Evolutionary conservation across 2,888 invertebrate species (phyloP), one percentile per base, ranked within the genome.

Genomic region (Eubasilissa splendida): DNA sequence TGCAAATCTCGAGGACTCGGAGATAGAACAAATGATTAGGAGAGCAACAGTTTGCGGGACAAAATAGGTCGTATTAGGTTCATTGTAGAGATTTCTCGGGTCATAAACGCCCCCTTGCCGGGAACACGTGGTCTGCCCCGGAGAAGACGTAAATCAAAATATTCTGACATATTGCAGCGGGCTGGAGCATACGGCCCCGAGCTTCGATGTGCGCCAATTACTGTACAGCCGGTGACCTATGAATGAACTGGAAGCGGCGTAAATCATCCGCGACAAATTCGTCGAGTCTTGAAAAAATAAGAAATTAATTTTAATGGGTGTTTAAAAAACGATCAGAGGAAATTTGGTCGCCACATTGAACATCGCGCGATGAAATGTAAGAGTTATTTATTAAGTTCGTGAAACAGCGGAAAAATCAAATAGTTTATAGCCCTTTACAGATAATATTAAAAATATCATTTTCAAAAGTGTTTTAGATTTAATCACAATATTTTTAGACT

Each of bases 181-280:
- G 10, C 68, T 31, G 14, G 50, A n/a, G 54, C 22, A 58, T 33
- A 56, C 66, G 31, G 68, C 58, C 59, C 59, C 56, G 52, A 33
- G 42, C 12, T 65, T 22, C 70, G 22, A 63, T 63, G 68, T 73
- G 73, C 59, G 56, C 65, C 71, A 73, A 63, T 71, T 71, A 73
- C 22, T 50, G 7, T 31, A 33, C 14, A 33, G 5, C 22, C 63
- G 79, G 42, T 33, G 56, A 14, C 50, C 53, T 31, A 65, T 54
- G 63, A 79, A 73, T 73, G 73, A 65, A 33, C 50, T 33, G 53
- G n/a, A 52, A n/a, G 11, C 22, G 33, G 53, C 42, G 56, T 79
- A 74, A 79, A 75, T 79, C 74, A 60, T 52, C 12, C 79, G 74
- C 58, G 66, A 79, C 79, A 74, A 79, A 79, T 75, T 75, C 54